phyloP scores from a whole-genome alignment of 2,113 vertebrate species.

The Chloroceryle aenea region DNA sequence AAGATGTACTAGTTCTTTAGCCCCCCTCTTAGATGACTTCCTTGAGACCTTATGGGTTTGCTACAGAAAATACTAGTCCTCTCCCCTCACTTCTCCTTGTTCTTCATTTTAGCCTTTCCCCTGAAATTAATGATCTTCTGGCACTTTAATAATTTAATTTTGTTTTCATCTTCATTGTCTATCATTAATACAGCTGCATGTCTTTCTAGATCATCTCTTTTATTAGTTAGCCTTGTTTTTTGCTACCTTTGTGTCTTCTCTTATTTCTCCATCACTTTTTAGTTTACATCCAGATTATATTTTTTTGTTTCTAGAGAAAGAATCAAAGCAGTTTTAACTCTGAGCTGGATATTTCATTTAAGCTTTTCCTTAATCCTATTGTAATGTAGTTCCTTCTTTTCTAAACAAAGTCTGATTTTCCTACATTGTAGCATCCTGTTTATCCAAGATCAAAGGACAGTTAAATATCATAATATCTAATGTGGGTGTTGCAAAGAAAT shows the following conservation, averaged over 20 bases:
- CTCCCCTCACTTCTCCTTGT: neutral
- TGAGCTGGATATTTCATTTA: neutral
- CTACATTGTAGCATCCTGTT: neutral
- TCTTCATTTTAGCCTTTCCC: neutral
- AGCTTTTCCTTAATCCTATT: neutral
- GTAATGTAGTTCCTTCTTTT: neutral
- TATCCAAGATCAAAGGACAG: neutral
- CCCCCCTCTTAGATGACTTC: neutral
- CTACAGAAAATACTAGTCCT: neutral
- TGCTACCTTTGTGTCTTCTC: neutral
- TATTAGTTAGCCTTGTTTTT: neutral
- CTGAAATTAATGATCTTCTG: neutral
- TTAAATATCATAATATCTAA: neutral
- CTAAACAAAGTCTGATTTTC: neutral
- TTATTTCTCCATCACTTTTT: neutral
- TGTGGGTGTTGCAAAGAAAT: neutral
- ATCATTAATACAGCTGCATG: neutral
- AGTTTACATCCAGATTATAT: neutral
- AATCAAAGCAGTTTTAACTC: neutral
- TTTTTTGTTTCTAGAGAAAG: neutral
- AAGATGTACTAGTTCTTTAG: fast-evolving
- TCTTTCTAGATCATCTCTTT: neutral
- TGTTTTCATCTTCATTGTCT: neutral
- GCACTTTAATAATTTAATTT: neutral
- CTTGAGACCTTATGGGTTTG: neutral